Base-by-base conservation (phyloP, 1,140 invertebrate species). In the Neodiprion fabricii region DNA sequence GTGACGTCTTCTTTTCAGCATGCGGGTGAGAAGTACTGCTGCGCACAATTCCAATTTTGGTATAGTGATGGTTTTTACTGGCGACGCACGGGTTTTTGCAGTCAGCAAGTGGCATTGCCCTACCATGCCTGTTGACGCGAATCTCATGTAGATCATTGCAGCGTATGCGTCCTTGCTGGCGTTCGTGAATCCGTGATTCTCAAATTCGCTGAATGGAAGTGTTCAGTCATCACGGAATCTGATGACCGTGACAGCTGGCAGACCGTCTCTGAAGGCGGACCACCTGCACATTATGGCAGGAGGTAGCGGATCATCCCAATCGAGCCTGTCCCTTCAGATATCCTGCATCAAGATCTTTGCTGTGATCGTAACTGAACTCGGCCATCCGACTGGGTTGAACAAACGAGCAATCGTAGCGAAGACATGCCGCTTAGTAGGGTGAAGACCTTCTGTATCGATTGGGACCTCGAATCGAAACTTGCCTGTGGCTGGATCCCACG, bases 31-130 rank as follows among this genome's bases (percentile, higher is more conserved):
- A 80, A 61, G 69, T 5, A 83, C 53, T 7, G 89, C 88, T 10
- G 82, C 89, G 73, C 78, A 82, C 40, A 90, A 76, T 79, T 91
- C 89, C n/a, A 90, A 76, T 74, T 86, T 70, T 10, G 90, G 89
- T 50, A 91, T 79, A 21, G 86, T 84, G 8, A 79, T 53, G 14
- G 71, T 76, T 80, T 89, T 87, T 8, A 88, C 67, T 61, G 88
- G 88, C 53, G 88, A 82, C 10, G 89, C 86, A 74, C 84, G 78
- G 71, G 80, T 79, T 77, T 89, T 88, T 14, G 81, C 76, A 65
- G 75, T 76, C 28, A 87, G 67, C 72, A 87, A 72, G 8, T 50
- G 75, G 9, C n/a, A 14, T 48, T 23, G 61, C 5, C 50, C 28
- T 3, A 14, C 65, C 9, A 49, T 48, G 14, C 71, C 48, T 8